Evolutionary conservation across 2,797 vertebrate genomes (phyloP).

Genomic region (Enteromius afrohamiltoni): DNA sequence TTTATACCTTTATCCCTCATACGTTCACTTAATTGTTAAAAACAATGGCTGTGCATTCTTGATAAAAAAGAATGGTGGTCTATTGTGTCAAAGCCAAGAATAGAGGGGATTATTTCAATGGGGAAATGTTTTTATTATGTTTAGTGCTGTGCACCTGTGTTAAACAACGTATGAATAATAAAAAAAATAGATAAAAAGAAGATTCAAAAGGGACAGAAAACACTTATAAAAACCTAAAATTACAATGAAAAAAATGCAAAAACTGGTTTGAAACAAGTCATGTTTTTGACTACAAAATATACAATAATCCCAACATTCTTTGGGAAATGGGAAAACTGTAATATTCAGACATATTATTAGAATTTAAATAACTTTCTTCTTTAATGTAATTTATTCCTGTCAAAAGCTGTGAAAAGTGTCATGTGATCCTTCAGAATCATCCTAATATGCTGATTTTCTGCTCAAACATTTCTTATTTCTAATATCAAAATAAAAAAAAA

Average conservation of each 20-base stretch:
- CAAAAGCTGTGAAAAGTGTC: background rate
- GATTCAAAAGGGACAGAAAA: no score
- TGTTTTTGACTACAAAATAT: no score
- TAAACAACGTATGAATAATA: conserved; percentile 12
- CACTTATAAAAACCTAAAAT: no score
- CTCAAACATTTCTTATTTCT: background rate
- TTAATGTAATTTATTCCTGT: background rate
- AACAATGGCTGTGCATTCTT: conserved; percentile 41
- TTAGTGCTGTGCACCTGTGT: conserved; percentile 34
- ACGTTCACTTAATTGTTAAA: conserved; percentile 37
- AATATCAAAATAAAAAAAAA: no score
- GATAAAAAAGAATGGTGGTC: conserved; percentile 34
- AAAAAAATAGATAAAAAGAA: no score
- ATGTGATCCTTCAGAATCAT: background rate
- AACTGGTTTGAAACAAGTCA: no score
- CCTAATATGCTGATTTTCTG: background rate
- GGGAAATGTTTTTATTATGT: conserved; percentile 43
- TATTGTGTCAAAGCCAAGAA: conserved; percentile 55
- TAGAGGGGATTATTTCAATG: conserved; percentile 52
- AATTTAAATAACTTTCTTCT: background rate
- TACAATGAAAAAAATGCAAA: no score
- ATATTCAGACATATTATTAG: background rate
- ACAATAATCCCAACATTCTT: background rate
- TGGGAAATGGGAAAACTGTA: background rate
- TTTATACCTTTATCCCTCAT: conserved; percentile 22